Conservation (phyloP, 2,113 vertebrate genomes). For the Puffinus mauretanicus region DNA sequence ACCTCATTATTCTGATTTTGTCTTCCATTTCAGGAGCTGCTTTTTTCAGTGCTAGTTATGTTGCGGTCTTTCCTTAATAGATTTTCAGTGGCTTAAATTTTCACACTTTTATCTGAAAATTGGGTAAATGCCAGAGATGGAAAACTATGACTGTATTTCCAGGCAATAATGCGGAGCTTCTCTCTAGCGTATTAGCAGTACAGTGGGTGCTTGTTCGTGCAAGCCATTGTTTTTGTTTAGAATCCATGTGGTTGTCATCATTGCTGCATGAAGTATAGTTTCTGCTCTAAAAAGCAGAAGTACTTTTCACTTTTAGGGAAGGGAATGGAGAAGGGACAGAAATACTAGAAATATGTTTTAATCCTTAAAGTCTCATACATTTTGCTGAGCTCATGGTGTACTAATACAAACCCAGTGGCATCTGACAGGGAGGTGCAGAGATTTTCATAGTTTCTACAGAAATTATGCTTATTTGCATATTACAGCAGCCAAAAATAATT, state of each 20-base stretch:
- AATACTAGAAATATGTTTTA: neutral
- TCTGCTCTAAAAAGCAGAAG: conserved; percentile 52
- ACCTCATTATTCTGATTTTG: neutral
- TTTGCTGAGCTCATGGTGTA: neutral
- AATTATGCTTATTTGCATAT: neutral
- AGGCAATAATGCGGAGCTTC: neutral
- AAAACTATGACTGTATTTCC: neutral
- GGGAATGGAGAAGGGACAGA: neutral
- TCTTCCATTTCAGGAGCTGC: neutral
- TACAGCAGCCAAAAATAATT: neutral
- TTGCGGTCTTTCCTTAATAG: neutral
- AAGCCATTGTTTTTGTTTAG: conserved; percentile 30
- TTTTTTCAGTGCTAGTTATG: neutral
- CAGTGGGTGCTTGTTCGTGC: neutral
- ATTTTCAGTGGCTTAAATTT: neutral
- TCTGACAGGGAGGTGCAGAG: neutral
- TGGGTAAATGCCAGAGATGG: neutral
- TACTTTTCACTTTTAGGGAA: neutral
- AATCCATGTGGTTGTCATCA: conserved; percentile 11
- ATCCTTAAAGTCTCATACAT: neutral
- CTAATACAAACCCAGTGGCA: neutral
- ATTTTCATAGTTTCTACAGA: neutral
- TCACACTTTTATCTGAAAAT: neutral
- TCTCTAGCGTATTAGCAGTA: neutral
- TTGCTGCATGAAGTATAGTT: conserved; percentile 10